A percentile compares a stretch with the other conserved stretches of the same genome.
phyloP scores from a whole-genome alignment of 2,797 vertebrate species.

The Xiphorhynchus erythropygius region DNA sequence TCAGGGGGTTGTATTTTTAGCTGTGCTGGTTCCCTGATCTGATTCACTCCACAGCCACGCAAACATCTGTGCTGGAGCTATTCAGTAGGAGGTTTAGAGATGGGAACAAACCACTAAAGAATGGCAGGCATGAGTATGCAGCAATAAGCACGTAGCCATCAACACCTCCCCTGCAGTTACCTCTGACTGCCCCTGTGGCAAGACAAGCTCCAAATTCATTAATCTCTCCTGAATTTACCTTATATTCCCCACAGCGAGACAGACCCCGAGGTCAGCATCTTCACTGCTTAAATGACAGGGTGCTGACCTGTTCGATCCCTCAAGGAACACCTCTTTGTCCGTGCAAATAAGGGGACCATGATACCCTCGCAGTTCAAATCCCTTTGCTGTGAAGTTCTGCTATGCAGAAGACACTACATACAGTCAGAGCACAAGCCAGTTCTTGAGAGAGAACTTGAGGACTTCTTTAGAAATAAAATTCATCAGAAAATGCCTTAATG shows the following conservation, averaged over 20 bases:
- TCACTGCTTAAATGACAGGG: neutral
- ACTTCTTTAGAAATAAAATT: constrained; percentile 5
- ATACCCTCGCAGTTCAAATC: neutral
- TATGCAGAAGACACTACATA: neutral
- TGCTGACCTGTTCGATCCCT: neutral
- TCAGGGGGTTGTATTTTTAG: neutral
- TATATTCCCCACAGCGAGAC: neutral
- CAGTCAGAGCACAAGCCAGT: neutral
- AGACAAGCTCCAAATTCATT: neutral
- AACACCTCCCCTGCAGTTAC: neutral
- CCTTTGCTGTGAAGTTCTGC: neutral
- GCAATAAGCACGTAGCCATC: constrained; percentile 14
- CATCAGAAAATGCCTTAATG: neutral
- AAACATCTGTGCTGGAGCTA: constrained; percentile 53
- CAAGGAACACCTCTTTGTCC: neutral
- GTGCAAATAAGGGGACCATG: neutral
- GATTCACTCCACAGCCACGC: constrained; percentile 33
- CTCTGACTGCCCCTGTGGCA: neutral
- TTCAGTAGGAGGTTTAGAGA: constrained; percentile 50
- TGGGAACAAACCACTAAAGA: constrained; percentile 39
- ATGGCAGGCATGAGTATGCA: constrained; percentile 31
- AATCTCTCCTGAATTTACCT: neutral
- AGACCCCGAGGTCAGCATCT: neutral
- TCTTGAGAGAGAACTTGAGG: neutral
- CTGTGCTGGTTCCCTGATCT: constrained; percentile 12